Evolutionary conservation across 2,113 vertebrate genomes (phyloP).

Genomic region (Abramis brama): DNA sequence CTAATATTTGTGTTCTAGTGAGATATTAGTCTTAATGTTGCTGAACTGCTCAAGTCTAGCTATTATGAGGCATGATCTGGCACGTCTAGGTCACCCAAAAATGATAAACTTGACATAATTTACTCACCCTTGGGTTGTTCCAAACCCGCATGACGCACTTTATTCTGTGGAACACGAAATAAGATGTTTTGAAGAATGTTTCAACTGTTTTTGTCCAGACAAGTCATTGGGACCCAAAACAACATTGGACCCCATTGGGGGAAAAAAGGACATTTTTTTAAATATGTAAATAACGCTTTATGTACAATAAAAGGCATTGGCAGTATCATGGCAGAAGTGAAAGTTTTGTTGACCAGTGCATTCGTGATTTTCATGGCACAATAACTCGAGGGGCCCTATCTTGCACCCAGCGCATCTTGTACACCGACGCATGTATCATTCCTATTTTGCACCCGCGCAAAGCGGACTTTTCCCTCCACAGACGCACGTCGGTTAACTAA

Average conservation of each 20-base stretch:
- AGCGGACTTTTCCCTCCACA: no score
- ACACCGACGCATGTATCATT: no score
- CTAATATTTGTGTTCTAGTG: background rate
- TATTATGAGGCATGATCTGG: background rate
- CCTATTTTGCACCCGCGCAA: no score
- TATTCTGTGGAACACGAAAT: no score
- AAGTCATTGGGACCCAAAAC: background rate
- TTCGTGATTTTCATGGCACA: background rate
- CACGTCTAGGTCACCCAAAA: background rate
- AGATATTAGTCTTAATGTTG: background rate
- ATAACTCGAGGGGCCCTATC: no score
- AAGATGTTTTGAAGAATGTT: no score
- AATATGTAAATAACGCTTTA: no score
- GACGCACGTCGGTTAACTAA: no score
- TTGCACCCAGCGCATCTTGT: no score
- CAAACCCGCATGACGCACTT: no score
- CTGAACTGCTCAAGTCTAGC: background rate
- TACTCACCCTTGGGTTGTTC: no score
- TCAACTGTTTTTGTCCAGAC: background rate
- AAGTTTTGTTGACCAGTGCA: background rate
- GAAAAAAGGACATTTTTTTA: no score
- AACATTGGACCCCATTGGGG: background rate
- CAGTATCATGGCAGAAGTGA: background rate
- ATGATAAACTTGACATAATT: background rate
- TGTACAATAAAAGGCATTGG: background rate